A percentile compares a stretch with the other conserved stretches of the same genome.
Evolutionary conservation across 2,113 vertebrate species (phyloP).

Genomic region (Cromileptes altivelis): DNA sequence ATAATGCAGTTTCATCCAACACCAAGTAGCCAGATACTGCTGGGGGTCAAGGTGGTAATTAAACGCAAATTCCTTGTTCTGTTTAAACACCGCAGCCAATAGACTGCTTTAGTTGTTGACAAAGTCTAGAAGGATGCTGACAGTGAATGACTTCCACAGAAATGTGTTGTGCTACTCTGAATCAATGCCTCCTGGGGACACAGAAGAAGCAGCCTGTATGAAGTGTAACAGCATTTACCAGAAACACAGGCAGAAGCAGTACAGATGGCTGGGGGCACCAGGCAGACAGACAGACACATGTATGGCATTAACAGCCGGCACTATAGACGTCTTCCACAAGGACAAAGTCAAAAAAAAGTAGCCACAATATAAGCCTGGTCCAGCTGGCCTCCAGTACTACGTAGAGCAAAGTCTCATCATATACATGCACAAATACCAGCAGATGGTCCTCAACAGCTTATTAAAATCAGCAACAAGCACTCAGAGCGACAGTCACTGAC

Average conservation of each 20-base stretch:
- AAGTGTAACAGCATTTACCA: slow-evolving; percentile 2
- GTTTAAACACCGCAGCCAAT: neutral
- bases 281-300: neutral
- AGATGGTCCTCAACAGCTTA: slow-evolving; percentile 57
- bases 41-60: neutral
- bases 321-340: slow-evolving; percentile 4
- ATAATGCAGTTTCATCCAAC: no score
- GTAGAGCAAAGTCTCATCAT: slow-evolving; percentile 12
- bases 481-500: neutral
- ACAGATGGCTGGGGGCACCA: neutral
- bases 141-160: neutral
- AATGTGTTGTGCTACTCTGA: neutral
- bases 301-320: neutral
- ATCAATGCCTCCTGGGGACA: neutral
- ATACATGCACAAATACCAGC: slow-evolving; percentile 8
- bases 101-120: neutral
- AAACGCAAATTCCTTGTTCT: neutral
- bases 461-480: slow-evolving; percentile 29
- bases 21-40: no score
- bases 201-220: neutral
- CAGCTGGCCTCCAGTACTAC: slow-evolving; percentile 35
- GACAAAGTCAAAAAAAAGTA: slow-evolving; percentile 12
- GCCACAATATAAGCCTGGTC: slow-evolving; percentile 26
- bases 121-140: neutral
- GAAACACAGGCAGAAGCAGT: neutral